Conservation (phyloP, 2,888 invertebrate species). For the Oxystoma pomonae region DNA sequence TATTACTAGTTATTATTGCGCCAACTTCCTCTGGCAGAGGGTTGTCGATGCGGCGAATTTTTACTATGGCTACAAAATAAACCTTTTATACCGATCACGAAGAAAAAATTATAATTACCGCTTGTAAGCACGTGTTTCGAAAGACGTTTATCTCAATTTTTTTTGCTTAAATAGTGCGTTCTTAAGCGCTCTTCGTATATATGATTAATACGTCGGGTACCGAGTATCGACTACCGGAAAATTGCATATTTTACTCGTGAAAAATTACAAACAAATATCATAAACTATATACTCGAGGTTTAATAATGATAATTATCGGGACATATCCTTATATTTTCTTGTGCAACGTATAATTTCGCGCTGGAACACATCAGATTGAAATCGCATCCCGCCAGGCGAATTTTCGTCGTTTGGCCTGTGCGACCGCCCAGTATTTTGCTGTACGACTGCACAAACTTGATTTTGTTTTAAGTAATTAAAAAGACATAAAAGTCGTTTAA, state of each 20-base stretch:
- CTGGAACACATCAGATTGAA: constrained; percentile 40
- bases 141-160: background rate
- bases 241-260: constrained; percentile 49
- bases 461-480: constrained; percentile 40
- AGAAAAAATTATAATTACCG: background rate
- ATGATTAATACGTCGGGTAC: constrained; percentile 46
- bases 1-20: too few species aligned
- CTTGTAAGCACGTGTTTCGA: background rate
- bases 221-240: constrained; percentile 48
- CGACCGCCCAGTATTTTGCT: constrained; percentile 24
- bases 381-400: constrained; percentile 33
- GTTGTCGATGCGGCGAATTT: background rate
- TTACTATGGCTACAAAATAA: background rate
- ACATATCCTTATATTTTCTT: constrained; percentile 49
- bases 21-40: background rate
- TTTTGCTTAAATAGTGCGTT: background rate
- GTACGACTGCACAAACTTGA: constrained; percentile 34
- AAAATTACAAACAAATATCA: constrained; percentile 51
- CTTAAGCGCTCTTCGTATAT: background rate
- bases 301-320: constrained; percentile 51
- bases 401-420: constrained; percentile 23
- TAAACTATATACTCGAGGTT: constrained; percentile 47
- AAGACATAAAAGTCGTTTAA: constrained; percentile 35
- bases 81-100: background rate
- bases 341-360: constrained; percentile 46